These are phyloP conservation scores for Aurelia aurita DNA, from an alignment of 30 jellyfish, hydroid and myxozoan species.

Conservation along the genomic window DNA sequence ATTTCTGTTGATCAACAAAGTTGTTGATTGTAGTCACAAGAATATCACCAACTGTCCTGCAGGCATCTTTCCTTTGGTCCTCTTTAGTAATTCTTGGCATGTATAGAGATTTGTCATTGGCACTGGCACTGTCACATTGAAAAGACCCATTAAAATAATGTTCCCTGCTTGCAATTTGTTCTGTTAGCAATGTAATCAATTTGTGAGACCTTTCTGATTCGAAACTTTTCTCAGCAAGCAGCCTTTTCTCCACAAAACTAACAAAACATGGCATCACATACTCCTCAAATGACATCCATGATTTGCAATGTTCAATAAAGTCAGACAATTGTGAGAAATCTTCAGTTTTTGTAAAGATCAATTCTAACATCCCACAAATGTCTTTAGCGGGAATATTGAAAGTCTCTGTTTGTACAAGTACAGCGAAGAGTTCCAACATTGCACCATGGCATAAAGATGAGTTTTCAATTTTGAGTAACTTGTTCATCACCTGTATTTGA, in stretches of 20 bases:
- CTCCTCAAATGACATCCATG: not conserved
- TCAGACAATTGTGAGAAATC: slow-evolving; percentile 4
- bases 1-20: not conserved
- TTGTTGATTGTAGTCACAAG: not conserved
- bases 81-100: not conserved
- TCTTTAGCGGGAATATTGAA: not conserved
- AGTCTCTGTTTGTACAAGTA: slow-evolving; percentile 1
- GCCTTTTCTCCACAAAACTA: slow-evolving; percentile 10
- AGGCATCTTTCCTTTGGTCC: not conserved
- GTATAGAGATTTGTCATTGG: not conserved
- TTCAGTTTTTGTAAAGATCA: slow-evolving; percentile 1
- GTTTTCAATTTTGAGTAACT: too few species aligned
- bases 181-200: slow-evolving; percentile 7
- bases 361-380: not conserved
- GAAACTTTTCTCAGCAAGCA: slow-evolving; percentile 9
- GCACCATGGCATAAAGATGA: not conserved
- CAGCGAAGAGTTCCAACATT: not conserved
- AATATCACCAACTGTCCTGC: slow-evolving; percentile 28
- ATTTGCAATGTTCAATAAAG: slow-evolving; percentile 8
- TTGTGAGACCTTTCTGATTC: not conserved
- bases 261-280: slow-evolving; percentile 1
- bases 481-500: too few species aligned
- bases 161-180: slow-evolving; percentile 13
- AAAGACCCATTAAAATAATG: slow-evolving; percentile 12
- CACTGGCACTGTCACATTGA: not conserved